Conservation (phyloP, 2,797 vertebrate species). For the Synanceia verrucosa region DNA sequence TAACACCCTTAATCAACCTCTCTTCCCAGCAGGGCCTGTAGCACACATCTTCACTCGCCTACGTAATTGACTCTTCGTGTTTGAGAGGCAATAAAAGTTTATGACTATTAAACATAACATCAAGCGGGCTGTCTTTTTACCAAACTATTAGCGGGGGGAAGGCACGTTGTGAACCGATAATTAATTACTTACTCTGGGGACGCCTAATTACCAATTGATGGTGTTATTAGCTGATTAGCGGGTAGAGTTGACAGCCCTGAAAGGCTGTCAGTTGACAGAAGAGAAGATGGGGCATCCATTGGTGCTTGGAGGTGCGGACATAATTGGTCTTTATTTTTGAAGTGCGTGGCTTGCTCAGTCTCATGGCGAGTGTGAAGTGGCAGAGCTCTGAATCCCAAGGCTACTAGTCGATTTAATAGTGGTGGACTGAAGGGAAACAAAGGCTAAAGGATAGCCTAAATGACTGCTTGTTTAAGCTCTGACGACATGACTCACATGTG, state of each 20-base stretch:
- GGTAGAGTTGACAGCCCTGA: conserved; percentile 72
- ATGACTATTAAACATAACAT: conserved; percentile 85
- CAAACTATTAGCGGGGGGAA: conserved; percentile 77
- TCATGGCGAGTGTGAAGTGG: conserved; percentile 19
- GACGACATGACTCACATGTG: background rate
- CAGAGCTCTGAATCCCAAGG: conserved; percentile 29
- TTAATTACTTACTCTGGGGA: conserved; percentile 82
- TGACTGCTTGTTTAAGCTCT: conserved; percentile 39
- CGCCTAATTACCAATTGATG: conserved; percentile 83
- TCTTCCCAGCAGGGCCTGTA: conserved; percentile 63
- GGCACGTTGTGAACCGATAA: conserved; percentile 75
- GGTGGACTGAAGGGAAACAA: conserved; percentile 14
- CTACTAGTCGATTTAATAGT: conserved; percentile 32
- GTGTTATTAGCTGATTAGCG: conserved; percentile 79
- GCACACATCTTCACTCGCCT: conserved; percentile 74
- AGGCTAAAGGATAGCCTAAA: conserved; percentile 37
- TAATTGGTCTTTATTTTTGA: conserved; percentile 64
- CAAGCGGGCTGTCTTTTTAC: conserved; percentile 72
- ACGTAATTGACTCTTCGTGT: conserved; percentile 84
- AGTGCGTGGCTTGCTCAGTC: conserved; percentile 27
- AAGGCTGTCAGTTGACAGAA: conserved; percentile 65
- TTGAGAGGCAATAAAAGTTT: conserved; percentile 83
- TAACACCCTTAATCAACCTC: conserved; percentile 79
- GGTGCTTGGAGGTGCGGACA: conserved; percentile 51
- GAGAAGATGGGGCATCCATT: conserved; percentile 47